A percentile compares a stretch with the other conserved stretches of the same genome.
Conservation (phyloP, 2,797 vertebrate species). For the Alosa sapidissima region DNA sequence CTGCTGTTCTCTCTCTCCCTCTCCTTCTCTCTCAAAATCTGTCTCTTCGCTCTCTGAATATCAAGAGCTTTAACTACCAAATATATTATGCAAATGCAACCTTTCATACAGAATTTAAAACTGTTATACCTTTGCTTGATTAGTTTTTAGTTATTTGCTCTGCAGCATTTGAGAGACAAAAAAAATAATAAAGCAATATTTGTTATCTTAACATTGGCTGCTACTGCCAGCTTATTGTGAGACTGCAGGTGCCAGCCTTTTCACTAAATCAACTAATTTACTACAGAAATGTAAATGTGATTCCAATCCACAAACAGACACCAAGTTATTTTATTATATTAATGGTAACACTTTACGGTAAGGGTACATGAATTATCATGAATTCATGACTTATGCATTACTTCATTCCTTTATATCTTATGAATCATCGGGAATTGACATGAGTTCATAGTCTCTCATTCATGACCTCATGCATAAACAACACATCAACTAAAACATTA, state of each 20-base stretch:
- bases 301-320: not conserved
- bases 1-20: not conserved
- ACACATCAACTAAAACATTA: no score
- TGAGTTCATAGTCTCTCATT: no score
- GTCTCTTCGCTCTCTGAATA: not conserved
- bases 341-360: no score
- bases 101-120: conserved; percentile 3
- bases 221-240: not conserved
- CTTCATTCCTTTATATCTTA: no score
- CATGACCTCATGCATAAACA: no score
- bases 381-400: no score
- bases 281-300: not conserved
- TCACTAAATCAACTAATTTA: not conserved
- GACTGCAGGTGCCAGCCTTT: not conserved
- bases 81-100: conserved; percentile 20
- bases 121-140: not conserved
- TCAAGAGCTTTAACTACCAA: conserved; percentile 21
- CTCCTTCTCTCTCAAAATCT: not conserved
- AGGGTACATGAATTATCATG: no score
- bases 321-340: not conserved
- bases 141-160: conserved; percentile 6
- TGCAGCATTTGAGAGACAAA: not conserved
- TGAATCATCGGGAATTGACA: no score
- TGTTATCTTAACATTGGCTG: not conserved
- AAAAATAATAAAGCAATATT: not conserved